Conservation (phyloP, 2,113 vertebrate genomes). For the Osmerus eperlanus region DNA sequence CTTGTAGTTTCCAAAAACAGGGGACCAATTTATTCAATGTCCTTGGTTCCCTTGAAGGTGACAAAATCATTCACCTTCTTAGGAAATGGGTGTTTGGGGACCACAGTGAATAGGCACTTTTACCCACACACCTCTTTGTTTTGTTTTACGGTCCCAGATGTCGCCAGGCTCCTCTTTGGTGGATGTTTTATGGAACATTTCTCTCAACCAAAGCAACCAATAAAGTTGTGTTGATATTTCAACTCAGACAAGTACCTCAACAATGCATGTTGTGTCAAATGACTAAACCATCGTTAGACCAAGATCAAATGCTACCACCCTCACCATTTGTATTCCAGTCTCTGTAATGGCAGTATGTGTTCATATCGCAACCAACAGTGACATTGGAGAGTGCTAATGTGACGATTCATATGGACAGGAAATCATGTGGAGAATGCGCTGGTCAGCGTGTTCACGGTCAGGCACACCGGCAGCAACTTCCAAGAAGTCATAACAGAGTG, state of each 20-base stretch:
- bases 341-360: no score
- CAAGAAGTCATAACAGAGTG: slow-evolving; percentile 50
- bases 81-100: slow-evolving; percentile 54
- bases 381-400: slow-evolving; percentile 39
- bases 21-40: slow-evolving; percentile 12
- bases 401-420: slow-evolving; percentile 55
- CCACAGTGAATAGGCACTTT: slow-evolving; percentile 56
- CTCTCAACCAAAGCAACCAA: slow-evolving; percentile 9
- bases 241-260: background rate
- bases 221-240: slow-evolving; percentile 24
- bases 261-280: background rate
- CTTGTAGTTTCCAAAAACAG: slow-evolving; percentile 9
- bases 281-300: no score
- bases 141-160: slow-evolving; percentile 54
- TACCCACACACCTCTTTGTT: slow-evolving; percentile 48
- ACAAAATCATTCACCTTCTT: slow-evolving; percentile 33
- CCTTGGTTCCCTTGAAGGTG: slow-evolving; percentile 51
- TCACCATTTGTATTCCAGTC: no score
- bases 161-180: slow-evolving; percentile 36
- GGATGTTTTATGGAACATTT: slow-evolving; percentile 33
- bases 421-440: slow-evolving; percentile 60
- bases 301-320: no score
- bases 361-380: background rate
- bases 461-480: slow-evolving; percentile 46
- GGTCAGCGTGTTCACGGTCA: slow-evolving; percentile 30